phyloP scores from a whole-genome alignment of 2,113 vertebrate genomes.

The Catharus fuscescens region DNA sequence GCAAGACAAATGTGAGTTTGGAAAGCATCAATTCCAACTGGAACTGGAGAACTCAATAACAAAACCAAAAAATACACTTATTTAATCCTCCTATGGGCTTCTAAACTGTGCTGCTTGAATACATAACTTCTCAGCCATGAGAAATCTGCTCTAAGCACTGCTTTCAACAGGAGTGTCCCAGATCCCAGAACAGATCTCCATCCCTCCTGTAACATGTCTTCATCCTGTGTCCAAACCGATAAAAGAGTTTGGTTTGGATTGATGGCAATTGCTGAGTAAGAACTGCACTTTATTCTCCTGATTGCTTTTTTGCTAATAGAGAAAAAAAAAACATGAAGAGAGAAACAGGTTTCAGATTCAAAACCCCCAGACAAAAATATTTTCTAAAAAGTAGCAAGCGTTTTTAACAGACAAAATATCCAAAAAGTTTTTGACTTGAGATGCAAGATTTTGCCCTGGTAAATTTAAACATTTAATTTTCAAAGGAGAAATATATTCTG shows the following conservation, averaged over 20 bases:
- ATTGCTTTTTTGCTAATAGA: not conserved
- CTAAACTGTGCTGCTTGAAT: not conserved
- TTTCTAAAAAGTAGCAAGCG: not conserved
- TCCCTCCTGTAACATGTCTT: not conserved
- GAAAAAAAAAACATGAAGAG: not conserved
- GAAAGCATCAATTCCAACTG: not conserved
- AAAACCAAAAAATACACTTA: not conserved
- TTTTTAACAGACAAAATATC: not conserved
- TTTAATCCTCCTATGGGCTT: not conserved
- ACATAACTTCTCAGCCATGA: not conserved
- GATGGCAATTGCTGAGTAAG: not conserved
- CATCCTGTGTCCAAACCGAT: not conserved
- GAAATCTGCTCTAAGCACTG: not conserved
- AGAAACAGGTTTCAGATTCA: not conserved
- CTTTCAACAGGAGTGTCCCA: not conserved
- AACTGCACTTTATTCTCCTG: not conserved
- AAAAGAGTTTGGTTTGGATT: not conserved
- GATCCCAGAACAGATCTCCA: not conserved
- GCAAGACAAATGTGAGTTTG: not conserved
- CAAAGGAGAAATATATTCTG: not conserved
- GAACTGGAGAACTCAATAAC: not conserved
- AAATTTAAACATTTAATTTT: not conserved
- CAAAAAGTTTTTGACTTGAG: fast-evolving
- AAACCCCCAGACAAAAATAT: not conserved
- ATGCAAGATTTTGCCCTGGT: not conserved